These are phyloP conservation scores for Trachymyrmex cornetzi DNA, from an alignment of 1,140 invertebrate genomes.

Conservation along the genomic window DNA sequence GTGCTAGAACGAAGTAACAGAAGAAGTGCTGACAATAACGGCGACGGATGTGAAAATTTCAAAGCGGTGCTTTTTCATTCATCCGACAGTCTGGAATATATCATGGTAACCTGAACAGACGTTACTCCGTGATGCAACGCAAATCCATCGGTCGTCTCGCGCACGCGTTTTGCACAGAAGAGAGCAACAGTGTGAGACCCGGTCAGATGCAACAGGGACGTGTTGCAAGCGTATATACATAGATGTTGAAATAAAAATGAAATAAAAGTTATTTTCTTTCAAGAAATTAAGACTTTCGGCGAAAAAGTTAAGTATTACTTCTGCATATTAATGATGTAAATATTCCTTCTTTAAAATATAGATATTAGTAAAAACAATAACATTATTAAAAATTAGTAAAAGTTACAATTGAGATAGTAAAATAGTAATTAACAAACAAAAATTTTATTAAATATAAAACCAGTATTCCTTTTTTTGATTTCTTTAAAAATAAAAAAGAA, in stretches of 20 bases:
- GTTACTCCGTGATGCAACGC: slow-evolving; percentile 20
- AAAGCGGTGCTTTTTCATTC: slow-evolving; percentile 46
- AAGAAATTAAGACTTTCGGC: neutral
- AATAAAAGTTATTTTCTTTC: neutral
- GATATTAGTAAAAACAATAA: neutral
- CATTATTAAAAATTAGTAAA: neutral
- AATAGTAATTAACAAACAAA: neutral
- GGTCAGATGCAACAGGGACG: slow-evolving; percentile 39
- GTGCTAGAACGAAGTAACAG: neutral
- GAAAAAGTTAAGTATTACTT: neutral
- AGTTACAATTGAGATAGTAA: neutral
- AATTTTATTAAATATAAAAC: slow-evolving; percentile 2
- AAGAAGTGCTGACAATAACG: slow-evolving; percentile 34
- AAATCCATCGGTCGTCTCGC: neutral
- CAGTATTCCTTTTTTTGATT: neutral
- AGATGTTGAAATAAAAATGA: neutral
- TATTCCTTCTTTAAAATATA: neutral
- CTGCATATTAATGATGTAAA: neutral
- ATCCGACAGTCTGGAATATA: neutral
- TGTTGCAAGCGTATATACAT: neutral
- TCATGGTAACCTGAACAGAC: slow-evolving; percentile 46
- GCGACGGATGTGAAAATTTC: slow-evolving; percentile 30
- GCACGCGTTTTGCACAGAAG: slow-evolving; percentile 27
- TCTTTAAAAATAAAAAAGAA: neutral
- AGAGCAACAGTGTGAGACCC: slow-evolving; percentile 18